Base-by-base conservation (phyloP, 92 coral and sea anemone species). In the Chrysogorgia sp. region DNA sequence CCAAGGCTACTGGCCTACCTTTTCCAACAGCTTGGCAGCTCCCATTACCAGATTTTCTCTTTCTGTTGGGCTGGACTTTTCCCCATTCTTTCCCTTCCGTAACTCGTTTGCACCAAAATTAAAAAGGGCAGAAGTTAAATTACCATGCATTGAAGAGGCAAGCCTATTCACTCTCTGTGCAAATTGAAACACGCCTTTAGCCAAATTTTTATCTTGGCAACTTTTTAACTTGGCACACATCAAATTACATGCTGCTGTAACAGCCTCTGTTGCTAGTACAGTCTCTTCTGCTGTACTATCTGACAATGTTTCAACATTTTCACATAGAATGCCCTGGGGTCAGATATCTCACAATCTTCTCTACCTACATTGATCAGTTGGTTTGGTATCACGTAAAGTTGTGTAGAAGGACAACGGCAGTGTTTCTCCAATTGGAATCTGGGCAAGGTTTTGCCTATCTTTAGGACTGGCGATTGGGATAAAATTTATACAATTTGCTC, bases 371-470 rank as follows among this genome's bases (percentile, higher is more conserved):
- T 0, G 62, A 56, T 56, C 30, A 28, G 24, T 56, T 56, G 30
- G 24, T 28, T 56, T 22, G 62, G 62, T 56, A 82, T 62, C 40
- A 14, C 90, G 69, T 41, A 86, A 45, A 60, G 76, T 34, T 35
- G 69, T 66, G 67, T 86, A 82, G 43, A 35, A 41, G 31, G 88
- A 79, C 37, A 87, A 69, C 32, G 84, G 85, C 33, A 87, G 50
- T 47, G 91, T 66, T 31, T 87, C 24, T 67, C 77, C 90, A 33
- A 83, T 87, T 5, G 91, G 86, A 45, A 87, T 49, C 86, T 84
- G 67, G 69, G n/a, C n/a, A 21, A 2, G 28, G 41, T 63, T n/a
- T 9, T 34, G 32, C 32, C 43, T 22, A 34, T 21, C 19, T 84
- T 40, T 21, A 60, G 91, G 88, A 30, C 79, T 70, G 31, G 68